phyloP scores from a whole-genome alignment of 2,888 invertebrate species.

The Notocelia uddmanniana region DNA sequence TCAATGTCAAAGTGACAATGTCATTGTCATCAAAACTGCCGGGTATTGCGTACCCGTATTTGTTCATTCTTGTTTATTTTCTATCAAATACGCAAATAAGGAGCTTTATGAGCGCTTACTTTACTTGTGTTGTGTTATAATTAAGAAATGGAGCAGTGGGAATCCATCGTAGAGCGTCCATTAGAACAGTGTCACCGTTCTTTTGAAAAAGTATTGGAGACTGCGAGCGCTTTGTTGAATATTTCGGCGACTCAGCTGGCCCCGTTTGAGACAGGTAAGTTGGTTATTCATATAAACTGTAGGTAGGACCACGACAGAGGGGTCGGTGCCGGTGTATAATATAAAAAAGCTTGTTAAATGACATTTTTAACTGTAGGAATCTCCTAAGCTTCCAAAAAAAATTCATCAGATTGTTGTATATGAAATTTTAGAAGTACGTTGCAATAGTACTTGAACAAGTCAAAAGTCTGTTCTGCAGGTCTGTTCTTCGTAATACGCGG shows the following conservation, averaged over 20 bases:
- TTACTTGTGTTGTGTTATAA: background rate
- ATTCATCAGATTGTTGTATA: too few species aligned
- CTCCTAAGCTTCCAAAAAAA: too few species aligned
- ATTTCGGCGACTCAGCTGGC: conserved; percentile 59
- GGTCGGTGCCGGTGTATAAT: too few species aligned
- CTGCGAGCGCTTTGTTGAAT: conserved; percentile 57
- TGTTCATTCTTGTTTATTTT: background rate
- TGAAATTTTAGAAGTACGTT: too few species aligned
- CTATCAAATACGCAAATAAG: background rate
- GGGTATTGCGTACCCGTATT: background rate
- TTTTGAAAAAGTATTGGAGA: conserved; percentile 57
- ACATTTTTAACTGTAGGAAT: too few species aligned
- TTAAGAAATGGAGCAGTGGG: conserved; percentile 59
- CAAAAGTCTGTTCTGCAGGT: too few species aligned
- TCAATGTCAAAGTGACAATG: background rate
- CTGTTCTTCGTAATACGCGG: too few species aligned
- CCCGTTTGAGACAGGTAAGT: conserved; percentile 66
- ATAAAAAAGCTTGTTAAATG: too few species aligned
- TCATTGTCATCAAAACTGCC: background rate
- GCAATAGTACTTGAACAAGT: too few species aligned
- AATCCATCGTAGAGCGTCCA: conserved; percentile 51
- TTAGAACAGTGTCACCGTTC: conserved; percentile 50
- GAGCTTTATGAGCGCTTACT: background rate
- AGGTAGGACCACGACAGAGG: too few species aligned
- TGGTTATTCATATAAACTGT: background rate